Evolutionary conservation across 2,113 vertebrate genomes (phyloP).

Genomic region (Menura novaehollandiae): DNA sequence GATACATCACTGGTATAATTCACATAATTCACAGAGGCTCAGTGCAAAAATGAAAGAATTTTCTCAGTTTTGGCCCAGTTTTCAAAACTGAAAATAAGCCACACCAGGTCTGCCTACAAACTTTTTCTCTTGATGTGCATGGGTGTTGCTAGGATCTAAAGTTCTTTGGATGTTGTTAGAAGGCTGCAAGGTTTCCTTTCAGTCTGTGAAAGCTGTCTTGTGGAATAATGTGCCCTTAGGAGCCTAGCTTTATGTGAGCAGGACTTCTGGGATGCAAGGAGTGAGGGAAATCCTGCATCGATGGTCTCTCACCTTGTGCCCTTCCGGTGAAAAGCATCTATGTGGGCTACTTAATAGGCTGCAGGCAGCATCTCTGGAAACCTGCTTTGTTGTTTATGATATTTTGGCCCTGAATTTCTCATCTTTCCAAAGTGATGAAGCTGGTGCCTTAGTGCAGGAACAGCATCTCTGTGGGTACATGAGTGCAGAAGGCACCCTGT

Average conservation of each 20-base stretch:
- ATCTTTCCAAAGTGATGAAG: background rate
- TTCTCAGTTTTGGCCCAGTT: background rate
- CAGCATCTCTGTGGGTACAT: background rate
- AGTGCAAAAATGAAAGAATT: background rate
- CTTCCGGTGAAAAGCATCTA: background rate
- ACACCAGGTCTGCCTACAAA: background rate
- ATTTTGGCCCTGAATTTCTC: background rate
- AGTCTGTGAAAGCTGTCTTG: background rate
- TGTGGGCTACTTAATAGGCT: background rate
- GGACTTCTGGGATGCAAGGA: background rate
- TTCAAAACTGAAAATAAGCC: background rate
- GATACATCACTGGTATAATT: background rate
- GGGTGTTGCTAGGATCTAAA: background rate
- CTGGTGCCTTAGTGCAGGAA: background rate
- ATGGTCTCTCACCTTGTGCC: background rate
- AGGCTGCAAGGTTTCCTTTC: background rate
- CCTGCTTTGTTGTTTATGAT: background rate
- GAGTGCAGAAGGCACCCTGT: background rate
- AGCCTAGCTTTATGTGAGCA: background rate
- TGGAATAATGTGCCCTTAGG: rapidly evolving
- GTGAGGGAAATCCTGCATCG: background rate
- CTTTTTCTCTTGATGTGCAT: background rate
- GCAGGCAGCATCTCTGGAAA: background rate
- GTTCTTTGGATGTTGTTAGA: background rate
- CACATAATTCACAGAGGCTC: background rate